Evolutionary conservation across 2,888 invertebrate genomes (phyloP).

Genomic region (Luperina testacea): DNA sequence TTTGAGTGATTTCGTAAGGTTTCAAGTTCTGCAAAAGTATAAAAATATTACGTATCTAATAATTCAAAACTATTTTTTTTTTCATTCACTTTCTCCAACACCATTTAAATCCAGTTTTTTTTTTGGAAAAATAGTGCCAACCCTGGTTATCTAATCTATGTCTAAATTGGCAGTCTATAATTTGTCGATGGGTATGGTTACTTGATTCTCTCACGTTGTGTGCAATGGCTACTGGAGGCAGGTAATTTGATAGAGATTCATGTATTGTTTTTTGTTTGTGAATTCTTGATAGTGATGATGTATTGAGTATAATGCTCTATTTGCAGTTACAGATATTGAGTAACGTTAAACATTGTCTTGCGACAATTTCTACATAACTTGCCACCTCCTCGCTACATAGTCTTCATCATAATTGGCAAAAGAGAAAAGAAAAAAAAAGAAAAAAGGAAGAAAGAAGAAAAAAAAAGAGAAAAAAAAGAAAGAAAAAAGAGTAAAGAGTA

Average conservation of each 20-base stretch:
- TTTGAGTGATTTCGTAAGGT: background rate
- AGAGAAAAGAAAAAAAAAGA: too few relatives aligned
- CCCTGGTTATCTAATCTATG: slow-evolving; percentile 17
- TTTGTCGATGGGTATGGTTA: slow-evolving; percentile 46
- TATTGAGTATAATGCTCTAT: slow-evolving; percentile 35
- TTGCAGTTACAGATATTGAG: slow-evolving; percentile 9
- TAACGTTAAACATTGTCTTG: background rate
- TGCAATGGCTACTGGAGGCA: slow-evolving; percentile 39
- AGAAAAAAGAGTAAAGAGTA: too few relatives aligned
- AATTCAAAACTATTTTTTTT: background rate
- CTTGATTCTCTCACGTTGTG: slow-evolving; percentile 41
- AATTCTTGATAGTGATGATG: background rate
- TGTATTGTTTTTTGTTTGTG: slow-evolving; percentile 31
- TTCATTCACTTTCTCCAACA: background rate
- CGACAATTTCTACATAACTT: background rate
- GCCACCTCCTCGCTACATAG: background rate
- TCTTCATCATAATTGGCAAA: background rate
- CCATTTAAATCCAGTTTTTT: background rate
- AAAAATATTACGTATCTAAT: background rate
- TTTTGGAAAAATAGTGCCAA: background rate
- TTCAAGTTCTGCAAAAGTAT: background rate
- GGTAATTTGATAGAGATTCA: slow-evolving; percentile 29
- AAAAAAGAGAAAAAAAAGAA: too few relatives aligned
- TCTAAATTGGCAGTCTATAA: slow-evolving; percentile 45
- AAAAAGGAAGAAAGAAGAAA: too few relatives aligned